Conservation (phyloP, 2,797 vertebrate genomes). For the Salmo trutta region DNA sequence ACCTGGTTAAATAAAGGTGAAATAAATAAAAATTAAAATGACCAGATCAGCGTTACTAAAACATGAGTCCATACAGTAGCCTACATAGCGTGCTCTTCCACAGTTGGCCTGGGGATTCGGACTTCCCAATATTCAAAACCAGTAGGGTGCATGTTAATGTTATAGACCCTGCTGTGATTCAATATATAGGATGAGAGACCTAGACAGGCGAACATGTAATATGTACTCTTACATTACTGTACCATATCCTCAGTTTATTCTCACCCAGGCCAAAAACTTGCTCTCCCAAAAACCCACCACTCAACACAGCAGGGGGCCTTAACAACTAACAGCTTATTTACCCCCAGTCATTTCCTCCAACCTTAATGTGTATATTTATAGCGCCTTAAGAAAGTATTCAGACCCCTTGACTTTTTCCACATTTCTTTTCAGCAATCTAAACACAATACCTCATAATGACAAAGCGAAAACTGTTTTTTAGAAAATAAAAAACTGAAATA, state of each 20-base stretch:
- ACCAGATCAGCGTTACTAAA: no score
- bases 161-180: neutral
- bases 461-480: no score
- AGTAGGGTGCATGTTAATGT: neutral
- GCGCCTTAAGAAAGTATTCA: no score
- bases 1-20: no score
- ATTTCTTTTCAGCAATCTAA: neutral
- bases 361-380: neutral
- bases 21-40: no score
- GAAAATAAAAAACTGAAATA: no score
- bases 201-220: neutral
- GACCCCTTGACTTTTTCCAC: neutral
- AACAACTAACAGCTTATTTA: neutral
- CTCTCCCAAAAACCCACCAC: neutral
- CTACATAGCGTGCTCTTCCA: neutral
- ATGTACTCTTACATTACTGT: neutral
- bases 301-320: neutral
- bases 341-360: neutral
- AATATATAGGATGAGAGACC: neutral
- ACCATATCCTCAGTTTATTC: no score
- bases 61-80: no score
- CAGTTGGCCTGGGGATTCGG: neutral
- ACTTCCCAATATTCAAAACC: neutral
- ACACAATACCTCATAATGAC: no score
- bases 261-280: neutral